Evolutionary conservation across 1,140 invertebrate genomes (phyloP).

Genomic region (Ridgeia piscesae): DNA sequence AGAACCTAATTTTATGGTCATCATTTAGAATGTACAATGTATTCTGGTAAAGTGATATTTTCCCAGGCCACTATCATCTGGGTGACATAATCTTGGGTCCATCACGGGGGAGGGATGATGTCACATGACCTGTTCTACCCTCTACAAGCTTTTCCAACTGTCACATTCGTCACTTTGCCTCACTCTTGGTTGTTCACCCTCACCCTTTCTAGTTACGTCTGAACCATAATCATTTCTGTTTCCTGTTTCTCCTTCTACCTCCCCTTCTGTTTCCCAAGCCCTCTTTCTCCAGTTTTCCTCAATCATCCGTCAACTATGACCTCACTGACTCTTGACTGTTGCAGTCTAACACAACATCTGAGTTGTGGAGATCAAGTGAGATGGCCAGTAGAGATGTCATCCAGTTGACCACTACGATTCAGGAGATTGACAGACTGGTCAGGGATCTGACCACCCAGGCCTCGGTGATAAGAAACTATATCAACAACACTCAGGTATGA

Average conservation of each 20-base stretch:
- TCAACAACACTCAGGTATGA: neutral
- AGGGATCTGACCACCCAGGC: neutral
- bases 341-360: neutral
- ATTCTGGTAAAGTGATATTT: neutral
- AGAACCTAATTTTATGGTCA: neutral
- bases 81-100: too few species aligned
- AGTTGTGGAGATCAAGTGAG: neutral
- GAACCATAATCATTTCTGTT: too few species aligned
- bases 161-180: too few species aligned
- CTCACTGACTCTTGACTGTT: neutral
- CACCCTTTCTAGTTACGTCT: too few species aligned
- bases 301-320: neutral
- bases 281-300: too few species aligned
- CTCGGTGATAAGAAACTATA: neutral
- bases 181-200: too few species aligned
- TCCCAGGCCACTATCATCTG: too few species aligned
- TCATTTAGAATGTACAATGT: neutral
- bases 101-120: too few species aligned
- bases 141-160: too few species aligned
- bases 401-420: neutral
- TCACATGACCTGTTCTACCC: too few species aligned
- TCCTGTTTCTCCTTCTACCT: too few species aligned
- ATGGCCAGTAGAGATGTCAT: neutral
- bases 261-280: too few species aligned
- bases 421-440: neutral